Conservation (phyloP, 2,888 invertebrate species). For the Leptura quadrifasciata region DNA sequence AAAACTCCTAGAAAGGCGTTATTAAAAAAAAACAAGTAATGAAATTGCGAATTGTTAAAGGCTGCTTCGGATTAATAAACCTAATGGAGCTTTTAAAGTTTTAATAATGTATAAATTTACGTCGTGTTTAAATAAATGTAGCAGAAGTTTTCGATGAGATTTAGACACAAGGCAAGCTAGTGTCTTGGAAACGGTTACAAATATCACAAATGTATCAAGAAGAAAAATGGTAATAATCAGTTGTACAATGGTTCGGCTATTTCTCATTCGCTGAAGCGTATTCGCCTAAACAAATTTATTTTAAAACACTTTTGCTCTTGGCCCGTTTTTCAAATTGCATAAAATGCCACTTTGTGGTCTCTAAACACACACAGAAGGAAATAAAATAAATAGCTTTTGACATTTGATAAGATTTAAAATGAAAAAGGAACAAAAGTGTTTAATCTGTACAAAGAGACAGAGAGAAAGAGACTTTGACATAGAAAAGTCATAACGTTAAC, state of each 20-base stretch:
- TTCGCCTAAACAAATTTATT: conserved; percentile 31
- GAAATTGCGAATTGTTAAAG: conserved; percentile 3
- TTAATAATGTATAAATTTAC: neutral
- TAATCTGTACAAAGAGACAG: neutral
- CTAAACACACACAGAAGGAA: conserved; percentile 5
- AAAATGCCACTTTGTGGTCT: conserved; percentile 11
- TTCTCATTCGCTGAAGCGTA: conserved; percentile 28
- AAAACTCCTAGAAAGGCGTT: neutral
- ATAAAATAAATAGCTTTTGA: conserved; percentile 3
- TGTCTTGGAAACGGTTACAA: conserved; percentile 17
- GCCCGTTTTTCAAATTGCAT: conserved; percentile 20
- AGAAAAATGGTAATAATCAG: conserved; percentile 45
- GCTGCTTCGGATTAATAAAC: neutral
- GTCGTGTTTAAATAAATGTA: conserved; percentile 2
- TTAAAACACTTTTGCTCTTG: conserved; percentile 30
- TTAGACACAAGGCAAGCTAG: neutral
- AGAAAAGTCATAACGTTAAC: neutral
- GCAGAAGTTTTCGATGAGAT: neutral
- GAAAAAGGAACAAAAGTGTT: neutral
- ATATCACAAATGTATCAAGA: conserved; percentile 24
- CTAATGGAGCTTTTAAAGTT: neutral
- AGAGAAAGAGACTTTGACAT: neutral
- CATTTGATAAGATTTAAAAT: conserved; percentile 1
- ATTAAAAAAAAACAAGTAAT: conserved; percentile 5
- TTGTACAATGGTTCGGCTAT: conserved; percentile 21